Evolutionary conservation across 1,140 invertebrate species (phyloP).

Genomic region (Papilio helenus): DNA sequence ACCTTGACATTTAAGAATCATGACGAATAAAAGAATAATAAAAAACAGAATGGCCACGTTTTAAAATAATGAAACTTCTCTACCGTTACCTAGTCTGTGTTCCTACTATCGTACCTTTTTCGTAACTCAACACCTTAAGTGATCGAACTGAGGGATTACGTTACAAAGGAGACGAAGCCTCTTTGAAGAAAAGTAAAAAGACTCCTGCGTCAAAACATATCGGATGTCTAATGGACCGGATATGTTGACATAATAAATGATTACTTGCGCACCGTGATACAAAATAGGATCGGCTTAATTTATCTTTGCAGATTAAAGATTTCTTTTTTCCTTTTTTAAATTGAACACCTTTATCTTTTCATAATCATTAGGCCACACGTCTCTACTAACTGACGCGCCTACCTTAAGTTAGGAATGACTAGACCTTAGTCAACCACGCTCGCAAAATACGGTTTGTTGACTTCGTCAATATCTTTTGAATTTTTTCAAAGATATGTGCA

Average conservation of each 20-base stretch:
- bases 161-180: slow-evolving; percentile 31
- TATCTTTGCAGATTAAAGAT: not conserved
- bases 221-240: slow-evolving; percentile 44
- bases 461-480: too few relatives aligned
- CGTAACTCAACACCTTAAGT: slow-evolving; percentile 51
- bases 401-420: too few relatives aligned
- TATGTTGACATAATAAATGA: slow-evolving; percentile 34
- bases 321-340: too few relatives aligned
- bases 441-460: too few relatives aligned
- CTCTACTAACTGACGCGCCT: too few relatives aligned
- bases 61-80: not conserved
- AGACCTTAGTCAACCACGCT: too few relatives aligned
- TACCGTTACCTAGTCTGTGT: slow-evolving; percentile 6
- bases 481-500: too few relatives aligned
- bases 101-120: slow-evolving; percentile 17
- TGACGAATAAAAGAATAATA: not conserved
- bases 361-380: too few relatives aligned
- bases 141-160: slow-evolving; percentile 41
- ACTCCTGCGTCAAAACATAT: slow-evolving; percentile 41
- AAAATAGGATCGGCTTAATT: slow-evolving; percentile 22
- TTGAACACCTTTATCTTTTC: too few relatives aligned
- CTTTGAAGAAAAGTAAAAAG: slow-evolving; percentile 34
- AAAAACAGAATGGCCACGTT: not conserved
- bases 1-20: not conserved
- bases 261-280: slow-evolving; percentile 34